These are phyloP conservation scores for Hartigia nigra DNA, from an alignment of 2,888 invertebrate genomes.

Conservation along the genomic window DNA sequence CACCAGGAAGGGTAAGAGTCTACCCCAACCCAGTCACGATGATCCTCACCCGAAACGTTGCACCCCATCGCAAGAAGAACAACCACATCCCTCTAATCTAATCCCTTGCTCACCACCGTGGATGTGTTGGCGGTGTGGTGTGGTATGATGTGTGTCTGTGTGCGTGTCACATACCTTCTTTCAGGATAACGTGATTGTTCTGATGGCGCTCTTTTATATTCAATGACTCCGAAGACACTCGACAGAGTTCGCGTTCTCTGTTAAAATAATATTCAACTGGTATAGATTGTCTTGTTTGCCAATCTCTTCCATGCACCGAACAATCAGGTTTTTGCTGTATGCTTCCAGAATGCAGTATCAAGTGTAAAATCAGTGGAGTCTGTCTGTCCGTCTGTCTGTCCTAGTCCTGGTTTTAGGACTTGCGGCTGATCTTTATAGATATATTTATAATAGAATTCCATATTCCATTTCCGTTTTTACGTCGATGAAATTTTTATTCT, in stretches of 20 bases:
- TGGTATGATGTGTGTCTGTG: conserved; percentile 48
- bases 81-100: conserved; percentile 33
- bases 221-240: neutral
- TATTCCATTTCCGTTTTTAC: neutral
- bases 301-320: neutral
- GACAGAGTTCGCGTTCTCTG: neutral
- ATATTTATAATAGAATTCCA: neutral
- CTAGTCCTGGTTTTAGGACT: neutral
- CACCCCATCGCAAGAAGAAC: conserved; percentile 39
- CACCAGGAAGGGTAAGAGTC: conserved; percentile 67
- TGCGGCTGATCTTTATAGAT: neutral
- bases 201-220: conserved; percentile 5
- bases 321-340: conserved; percentile 2
- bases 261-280: neutral
- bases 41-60: conserved; percentile 35
- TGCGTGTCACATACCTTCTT: conserved; percentile 13
- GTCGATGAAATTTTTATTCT: conserved; percentile 4
- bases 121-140: conserved; percentile 67
- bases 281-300: neutral
- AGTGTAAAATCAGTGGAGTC: neutral
- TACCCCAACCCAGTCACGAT: conserved; percentile 60
- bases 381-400: neutral
- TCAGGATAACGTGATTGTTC: conserved; percentile 46
- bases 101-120: conserved; percentile 63
- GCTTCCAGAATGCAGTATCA: neutral